These are phyloP conservation scores for Lota lota DNA, from an alignment of 2,113 vertebrate genomes.

Conservation along the genomic window DNA sequence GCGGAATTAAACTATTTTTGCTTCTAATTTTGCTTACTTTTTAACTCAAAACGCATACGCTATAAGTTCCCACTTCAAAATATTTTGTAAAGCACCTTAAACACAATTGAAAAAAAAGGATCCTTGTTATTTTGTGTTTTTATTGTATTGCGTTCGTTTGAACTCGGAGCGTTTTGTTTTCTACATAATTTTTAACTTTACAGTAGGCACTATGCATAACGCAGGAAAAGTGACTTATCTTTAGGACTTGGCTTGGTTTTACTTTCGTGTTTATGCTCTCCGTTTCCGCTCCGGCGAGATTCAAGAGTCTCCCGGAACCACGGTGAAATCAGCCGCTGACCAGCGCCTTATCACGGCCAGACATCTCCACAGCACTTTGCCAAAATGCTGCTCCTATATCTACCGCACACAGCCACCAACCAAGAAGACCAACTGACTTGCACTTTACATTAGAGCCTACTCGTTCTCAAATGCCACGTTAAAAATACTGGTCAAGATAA, in stretches of 20 bases:
- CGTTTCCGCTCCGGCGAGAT: slow-evolving; percentile 51
- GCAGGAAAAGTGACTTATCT: neutral
- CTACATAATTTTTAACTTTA: neutral
- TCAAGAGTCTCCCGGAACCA: slow-evolving; percentile 67
- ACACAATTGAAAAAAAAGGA: neutral
- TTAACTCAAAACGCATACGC: neutral
- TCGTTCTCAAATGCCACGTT: too few species aligned
- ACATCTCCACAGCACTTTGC: slow-evolving; percentile 38
- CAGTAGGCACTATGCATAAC: neutral
- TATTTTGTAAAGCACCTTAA: neutral
- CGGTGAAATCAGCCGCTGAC: slow-evolving; percentile 36
- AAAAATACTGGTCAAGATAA: too few species aligned
- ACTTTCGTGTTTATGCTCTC: neutral
- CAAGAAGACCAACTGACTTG: slow-evolving; percentile 45
- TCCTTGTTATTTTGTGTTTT: too few species aligned
- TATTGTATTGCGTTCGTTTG: too few species aligned
- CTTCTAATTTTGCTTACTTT: too few species aligned
- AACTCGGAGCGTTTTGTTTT: too few species aligned
- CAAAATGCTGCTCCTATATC: slow-evolving; percentile 37
- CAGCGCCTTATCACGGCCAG: slow-evolving; percentile 34
- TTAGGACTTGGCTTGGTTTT: neutral
- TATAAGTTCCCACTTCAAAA: neutral
- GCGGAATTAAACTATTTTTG: neutral
- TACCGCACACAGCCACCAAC: slow-evolving; percentile 38
- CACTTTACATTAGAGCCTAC: too few species aligned